Evolutionary conservation across 2,888 invertebrate species (phyloP).

Genomic region (Drosophila meridionalis): DNA sequence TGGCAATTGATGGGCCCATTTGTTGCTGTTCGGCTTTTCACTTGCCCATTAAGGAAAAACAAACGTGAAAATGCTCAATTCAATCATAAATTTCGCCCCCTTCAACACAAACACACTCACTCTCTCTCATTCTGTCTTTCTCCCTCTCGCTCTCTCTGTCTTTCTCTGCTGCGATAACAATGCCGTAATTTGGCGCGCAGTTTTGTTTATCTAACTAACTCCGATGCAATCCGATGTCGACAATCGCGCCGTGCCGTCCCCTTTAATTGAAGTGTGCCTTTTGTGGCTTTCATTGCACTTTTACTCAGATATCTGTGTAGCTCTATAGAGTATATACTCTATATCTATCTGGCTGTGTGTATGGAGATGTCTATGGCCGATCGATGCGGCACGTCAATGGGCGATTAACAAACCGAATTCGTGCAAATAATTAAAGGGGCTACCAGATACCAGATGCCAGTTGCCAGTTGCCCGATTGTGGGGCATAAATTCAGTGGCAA

Average conservation of each 20-base stretch:
- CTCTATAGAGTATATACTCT: slow-evolving; percentile 4
- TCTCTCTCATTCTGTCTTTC: not conserved
- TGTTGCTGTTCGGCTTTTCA: slow-evolving; percentile 49
- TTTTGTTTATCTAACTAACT: slow-evolving; percentile 67
- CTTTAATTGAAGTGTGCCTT: slow-evolving; percentile 71
- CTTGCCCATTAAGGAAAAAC: slow-evolving; percentile 59
- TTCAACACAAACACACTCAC: not conserved
- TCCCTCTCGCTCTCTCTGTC: not conserved
- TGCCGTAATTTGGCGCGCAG: slow-evolving; percentile 68
- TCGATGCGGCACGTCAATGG: slow-evolving; percentile 55
- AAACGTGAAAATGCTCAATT: slow-evolving; percentile 63
- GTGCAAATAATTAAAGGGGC: slow-evolving; percentile 73
- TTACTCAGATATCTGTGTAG: slow-evolving; percentile 38
- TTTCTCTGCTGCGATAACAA: slow-evolving; percentile 60
- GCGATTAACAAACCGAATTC: slow-evolving; percentile 67
- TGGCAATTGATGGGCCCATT: slow-evolving; percentile 58
- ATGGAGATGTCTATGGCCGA: slow-evolving; percentile 55
- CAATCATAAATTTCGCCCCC: slow-evolving; percentile 64
- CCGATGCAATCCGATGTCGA: slow-evolving; percentile 52
- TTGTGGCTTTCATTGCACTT: slow-evolving; percentile 66
- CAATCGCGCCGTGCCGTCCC: slow-evolving; percentile 54
- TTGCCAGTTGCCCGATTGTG: slow-evolving; percentile 29
- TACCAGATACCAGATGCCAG: slow-evolving; percentile 27
- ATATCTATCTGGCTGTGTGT: slow-evolving; percentile 18
- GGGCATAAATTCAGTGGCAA: slow-evolving; percentile 43